phyloP scores from a whole-genome alignment of 2,113 vertebrate species.

The Megatriorchis doriae region DNA sequence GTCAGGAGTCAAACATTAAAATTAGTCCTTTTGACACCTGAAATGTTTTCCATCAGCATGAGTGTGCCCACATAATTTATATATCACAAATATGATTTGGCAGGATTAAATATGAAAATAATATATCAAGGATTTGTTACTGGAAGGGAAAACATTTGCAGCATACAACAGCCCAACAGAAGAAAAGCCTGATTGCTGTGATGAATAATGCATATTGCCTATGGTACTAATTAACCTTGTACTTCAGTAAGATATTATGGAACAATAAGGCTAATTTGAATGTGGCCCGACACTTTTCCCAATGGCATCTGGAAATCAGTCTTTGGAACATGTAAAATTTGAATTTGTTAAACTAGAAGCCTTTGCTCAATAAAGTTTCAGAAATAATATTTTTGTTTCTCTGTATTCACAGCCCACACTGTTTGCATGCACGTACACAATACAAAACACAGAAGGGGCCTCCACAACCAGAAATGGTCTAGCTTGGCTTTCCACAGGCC shows the following conservation, averaged over 20 bases:
- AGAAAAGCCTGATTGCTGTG: slow-evolving; percentile 60
- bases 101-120: slow-evolving; percentile 61
- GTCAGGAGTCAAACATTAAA: background rate
- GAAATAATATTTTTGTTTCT: background rate
- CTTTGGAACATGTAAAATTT: background rate
- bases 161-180: slow-evolving; percentile 47
- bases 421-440: accelerated
- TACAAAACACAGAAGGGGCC: background rate
- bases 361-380: background rate
- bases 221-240: slow-evolving; percentile 76
- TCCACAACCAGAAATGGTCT: background rate
- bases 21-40: background rate
- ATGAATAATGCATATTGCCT: slow-evolving; percentile 74
- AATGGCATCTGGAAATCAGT: slow-evolving; percentile 41
- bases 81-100: slow-evolving; percentile 32
- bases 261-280: slow-evolving; percentile 73
- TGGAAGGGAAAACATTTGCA: slow-evolving; percentile 42
- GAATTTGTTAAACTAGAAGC: slow-evolving; percentile 16
- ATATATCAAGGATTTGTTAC: slow-evolving; percentile 56
- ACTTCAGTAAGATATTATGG: slow-evolving; percentile 56
- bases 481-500: background rate
- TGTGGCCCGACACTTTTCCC: slow-evolving; percentile 55
- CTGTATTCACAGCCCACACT: background rate
- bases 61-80: slow-evolving; percentile 10
- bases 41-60: background rate